Evolutionary conservation across 2,888 invertebrate genomes (phyloP).

Genomic region (Drosophila colorata): DNA sequence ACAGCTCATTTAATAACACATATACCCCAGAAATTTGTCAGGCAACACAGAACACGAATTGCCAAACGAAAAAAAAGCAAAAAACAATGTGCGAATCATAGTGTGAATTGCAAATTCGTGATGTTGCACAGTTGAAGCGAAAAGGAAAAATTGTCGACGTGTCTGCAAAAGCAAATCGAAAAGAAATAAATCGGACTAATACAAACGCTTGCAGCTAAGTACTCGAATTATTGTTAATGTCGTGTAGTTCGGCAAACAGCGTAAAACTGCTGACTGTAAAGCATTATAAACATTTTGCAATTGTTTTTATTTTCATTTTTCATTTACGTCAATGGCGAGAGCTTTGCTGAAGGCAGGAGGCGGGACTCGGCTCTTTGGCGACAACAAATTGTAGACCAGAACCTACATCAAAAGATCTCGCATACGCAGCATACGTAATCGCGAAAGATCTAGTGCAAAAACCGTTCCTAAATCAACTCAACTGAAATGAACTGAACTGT

Average conservation of each 20-base stretch:
- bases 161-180: slow-evolving; percentile 14
- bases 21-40: background rate
- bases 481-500: slow-evolving; percentile 23
- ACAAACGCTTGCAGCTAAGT: slow-evolving; percentile 16
- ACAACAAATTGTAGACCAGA: slow-evolving; percentile 21
- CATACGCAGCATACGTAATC: slow-evolving; percentile 31
- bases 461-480: slow-evolving; percentile 13
- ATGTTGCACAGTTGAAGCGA: slow-evolving; percentile 39
- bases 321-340: slow-evolving; percentile 67
- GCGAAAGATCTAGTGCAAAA: slow-evolving; percentile 15
- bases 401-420: slow-evolving; percentile 40
- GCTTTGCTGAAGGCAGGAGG: slow-evolving; percentile 10
- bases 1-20: background rate
- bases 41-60: background rate
- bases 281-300: slow-evolving; percentile 36
- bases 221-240: slow-evolving; percentile 28
- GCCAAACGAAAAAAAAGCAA: slow-evolving; percentile 3
- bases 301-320: slow-evolving; percentile 49
- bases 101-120: slow-evolving; percentile 61
- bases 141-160: slow-evolving; percentile 16
- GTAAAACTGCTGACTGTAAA: slow-evolving; percentile 3
- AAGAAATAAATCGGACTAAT: slow-evolving; percentile 4
- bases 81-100: slow-evolving; percentile 34
- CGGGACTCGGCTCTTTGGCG: slow-evolving; percentile 15
- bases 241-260: slow-evolving; percentile 13